Evolutionary conservation across 2,888 invertebrate species (phyloP).

Genomic region (Sarcophaga carnaria): DNA sequence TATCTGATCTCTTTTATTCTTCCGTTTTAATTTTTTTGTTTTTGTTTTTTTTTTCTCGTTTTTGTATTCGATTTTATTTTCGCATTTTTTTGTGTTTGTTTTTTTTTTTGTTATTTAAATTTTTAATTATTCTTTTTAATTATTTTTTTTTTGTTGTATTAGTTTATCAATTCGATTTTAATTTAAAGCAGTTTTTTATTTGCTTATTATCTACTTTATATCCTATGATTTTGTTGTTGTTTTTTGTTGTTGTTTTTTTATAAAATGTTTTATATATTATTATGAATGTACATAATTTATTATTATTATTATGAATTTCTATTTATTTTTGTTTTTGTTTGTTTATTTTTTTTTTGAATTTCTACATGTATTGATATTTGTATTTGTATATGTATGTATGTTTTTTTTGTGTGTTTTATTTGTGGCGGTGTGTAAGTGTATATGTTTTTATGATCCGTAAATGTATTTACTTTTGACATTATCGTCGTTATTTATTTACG

Average conservation of each 20-base stretch:
- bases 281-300: background rate
- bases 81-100: too few relatives aligned
- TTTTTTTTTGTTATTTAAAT: too few relatives aligned
- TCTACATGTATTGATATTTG: constrained; percentile 45
- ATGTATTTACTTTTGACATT: constrained; percentile 36
- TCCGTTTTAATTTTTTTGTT: too few relatives aligned
- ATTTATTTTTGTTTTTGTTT: constrained; percentile 31
- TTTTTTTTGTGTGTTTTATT: background rate
- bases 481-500: constrained; percentile 41
- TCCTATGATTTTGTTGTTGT: too few relatives aligned
- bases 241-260: too few relatives aligned
- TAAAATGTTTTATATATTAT: too few relatives aligned
- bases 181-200: too few relatives aligned
- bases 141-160: constrained; percentile 20
- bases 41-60: constrained; percentile 35
- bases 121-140: background rate
- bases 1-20: background rate
- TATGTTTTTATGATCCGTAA: constrained; percentile 26
- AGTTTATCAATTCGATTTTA: constrained; percentile 31
- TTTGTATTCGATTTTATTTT: constrained; percentile 37
- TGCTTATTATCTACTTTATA: too few relatives aligned
- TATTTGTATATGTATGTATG: constrained; percentile 25
- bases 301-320: constrained; percentile 25
- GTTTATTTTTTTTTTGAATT: constrained; percentile 31
- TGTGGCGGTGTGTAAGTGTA: background rate